phyloP scores from a whole-genome alignment of 1,140 invertebrate genomes.

The Macrocentrus cingulum region DNA sequence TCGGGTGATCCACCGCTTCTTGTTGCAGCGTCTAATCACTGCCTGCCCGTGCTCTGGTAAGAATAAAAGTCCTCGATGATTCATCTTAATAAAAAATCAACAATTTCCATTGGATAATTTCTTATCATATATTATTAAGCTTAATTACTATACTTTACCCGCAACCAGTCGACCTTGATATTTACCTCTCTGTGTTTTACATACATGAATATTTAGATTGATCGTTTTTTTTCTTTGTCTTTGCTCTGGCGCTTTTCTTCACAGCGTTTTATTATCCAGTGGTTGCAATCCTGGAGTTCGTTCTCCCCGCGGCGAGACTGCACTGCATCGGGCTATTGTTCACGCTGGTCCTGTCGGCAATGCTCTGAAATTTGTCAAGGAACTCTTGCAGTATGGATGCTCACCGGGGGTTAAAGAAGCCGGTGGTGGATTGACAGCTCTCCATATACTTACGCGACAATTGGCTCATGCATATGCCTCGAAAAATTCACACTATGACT shows the following conservation, averaged over 20 bases:
- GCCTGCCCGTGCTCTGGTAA: conserved; percentile 48
- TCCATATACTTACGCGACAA: conserved; percentile 51
- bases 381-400: conserved; percentile 49
- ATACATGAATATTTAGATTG: too few species aligned
- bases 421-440: conserved; percentile 49
- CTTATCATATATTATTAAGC: too few species aligned
- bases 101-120: too few species aligned
- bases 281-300: conserved; percentile 52
- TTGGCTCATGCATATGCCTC: conserved; percentile 38
- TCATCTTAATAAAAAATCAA: neutral
- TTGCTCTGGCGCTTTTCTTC: conserved; percentile 22
- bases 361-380: conserved; percentile 43
- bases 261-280: conserved; percentile 44
- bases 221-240: too few species aligned
- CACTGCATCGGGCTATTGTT: conserved; percentile 50
- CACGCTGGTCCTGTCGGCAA: conserved; percentile 43
- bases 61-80: neutral
- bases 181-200: too few species aligned
- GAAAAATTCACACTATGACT: conserved; percentile 39
- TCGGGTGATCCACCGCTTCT: conserved; percentile 54
- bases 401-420: conserved; percentile 52
- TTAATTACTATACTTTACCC: too few species aligned
- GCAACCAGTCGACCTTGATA: too few species aligned
- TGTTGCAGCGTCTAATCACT: conserved; percentile 49
- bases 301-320: conserved; percentile 53